Conservation (phyloP, 1,140 invertebrate species). For the Euwallacea fornicatus region DNA sequence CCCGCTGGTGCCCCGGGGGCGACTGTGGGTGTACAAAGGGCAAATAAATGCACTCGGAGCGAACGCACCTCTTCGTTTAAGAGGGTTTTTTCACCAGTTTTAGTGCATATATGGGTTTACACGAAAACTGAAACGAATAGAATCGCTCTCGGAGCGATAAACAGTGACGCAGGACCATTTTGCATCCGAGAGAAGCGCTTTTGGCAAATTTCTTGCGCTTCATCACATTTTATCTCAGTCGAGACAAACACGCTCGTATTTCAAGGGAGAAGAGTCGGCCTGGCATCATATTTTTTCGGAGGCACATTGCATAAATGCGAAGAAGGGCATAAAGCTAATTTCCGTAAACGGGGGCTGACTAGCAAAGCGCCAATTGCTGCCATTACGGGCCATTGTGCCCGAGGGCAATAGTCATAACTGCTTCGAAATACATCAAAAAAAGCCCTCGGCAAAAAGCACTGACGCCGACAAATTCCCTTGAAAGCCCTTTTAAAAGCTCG, state of each 20-base stretch:
- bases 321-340: slow-evolving; percentile 5
- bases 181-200: slow-evolving; percentile 1
- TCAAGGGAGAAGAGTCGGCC: neutral
- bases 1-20: too few species aligned
- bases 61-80: too few species aligned
- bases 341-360: neutral
- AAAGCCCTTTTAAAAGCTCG: slow-evolving; percentile 29
- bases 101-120: too few species aligned
- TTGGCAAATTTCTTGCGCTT: slow-evolving; percentile 16
- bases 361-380: slow-evolving; percentile 17
- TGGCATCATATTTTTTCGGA: neutral
- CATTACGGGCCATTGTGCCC: slow-evolving; percentile 14
- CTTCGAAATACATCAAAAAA: slow-evolving; percentile 22
- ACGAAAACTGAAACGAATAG: too few species aligned
- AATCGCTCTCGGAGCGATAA: neutral
- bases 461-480: slow-evolving; percentile 22
- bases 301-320: too few species aligned
- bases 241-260: slow-evolving; percentile 22
- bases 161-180: slow-evolving; percentile 5
- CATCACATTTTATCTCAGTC: slow-evolving; percentile 32
- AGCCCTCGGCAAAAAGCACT: slow-evolving; percentile 8
- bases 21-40: too few species aligned
- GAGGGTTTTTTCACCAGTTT: too few species aligned
- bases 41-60: too few species aligned
- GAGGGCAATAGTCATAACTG: slow-evolving; percentile 29